phyloP scores from a whole-genome alignment of 2,888 invertebrate genomes.

The Operophtera brumata region DNA sequence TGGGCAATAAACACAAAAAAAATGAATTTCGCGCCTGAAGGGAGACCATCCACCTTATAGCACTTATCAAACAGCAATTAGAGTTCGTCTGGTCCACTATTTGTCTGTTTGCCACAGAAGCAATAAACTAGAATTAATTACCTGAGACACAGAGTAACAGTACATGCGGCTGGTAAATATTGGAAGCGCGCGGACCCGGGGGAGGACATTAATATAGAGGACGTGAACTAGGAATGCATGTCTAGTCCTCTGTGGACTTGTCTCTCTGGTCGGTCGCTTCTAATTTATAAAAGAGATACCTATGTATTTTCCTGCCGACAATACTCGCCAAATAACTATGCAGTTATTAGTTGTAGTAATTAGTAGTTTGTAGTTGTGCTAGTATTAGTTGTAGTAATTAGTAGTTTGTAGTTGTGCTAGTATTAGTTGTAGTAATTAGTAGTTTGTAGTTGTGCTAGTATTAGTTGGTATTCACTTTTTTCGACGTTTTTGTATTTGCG shows the following conservation, averaged over 20 bases:
- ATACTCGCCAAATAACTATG: too few relatives aligned
- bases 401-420: too few relatives aligned
- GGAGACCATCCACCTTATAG: too few relatives aligned
- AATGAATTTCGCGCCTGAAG: too few relatives aligned
- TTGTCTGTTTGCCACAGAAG: slow-evolving; percentile 12
- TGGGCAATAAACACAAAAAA: too few relatives aligned
- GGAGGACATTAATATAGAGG: slow-evolving; percentile 12
- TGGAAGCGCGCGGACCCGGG: slow-evolving; percentile 1
- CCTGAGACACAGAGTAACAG: slow-evolving; percentile 1
- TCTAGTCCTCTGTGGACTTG: neutral
- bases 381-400: too few relatives aligned
- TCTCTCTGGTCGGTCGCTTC: neutral
- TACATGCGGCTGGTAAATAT: neutral
- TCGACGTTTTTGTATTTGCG: too few relatives aligned
- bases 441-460: too few relatives aligned
- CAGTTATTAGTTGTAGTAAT: too few relatives aligned
- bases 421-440: too few relatives aligned
- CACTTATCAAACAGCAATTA: neutral
- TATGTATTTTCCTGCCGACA: neutral
- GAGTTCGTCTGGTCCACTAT: neutral
- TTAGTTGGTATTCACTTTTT: too few relatives aligned
- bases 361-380: too few relatives aligned
- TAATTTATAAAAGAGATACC: neutral
- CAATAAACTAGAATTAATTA: slow-evolving; percentile 23
- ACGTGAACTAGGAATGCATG: slow-evolving; percentile 2